Base-by-base conservation (phyloP, 2,113 vertebrate genomes). In the Calypte anna region DNA sequence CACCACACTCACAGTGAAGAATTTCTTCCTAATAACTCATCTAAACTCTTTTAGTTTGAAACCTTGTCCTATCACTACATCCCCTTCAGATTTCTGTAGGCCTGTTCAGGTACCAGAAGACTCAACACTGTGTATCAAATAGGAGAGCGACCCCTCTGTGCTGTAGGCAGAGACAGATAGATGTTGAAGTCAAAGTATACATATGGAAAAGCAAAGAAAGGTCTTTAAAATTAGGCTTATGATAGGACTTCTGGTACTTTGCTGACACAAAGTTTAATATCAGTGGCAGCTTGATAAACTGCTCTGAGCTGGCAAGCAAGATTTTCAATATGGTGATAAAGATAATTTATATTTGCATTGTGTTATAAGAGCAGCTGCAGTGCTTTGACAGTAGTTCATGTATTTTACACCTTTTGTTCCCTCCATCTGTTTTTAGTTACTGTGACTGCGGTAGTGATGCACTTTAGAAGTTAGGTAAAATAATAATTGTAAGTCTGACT, bases 101-200 rank as follows among this genome's bases (percentile, higher is more conserved):
- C 46, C 46, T 48, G 19, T 20, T 48, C 8, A 21, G 46, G 46
- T 48, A 48, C 19, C 10, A 10, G 46, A 48, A 48, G 46, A 20
- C 46, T 48, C 19, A 48, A 48, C 19, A 69, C 55, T 3, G 0
- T 38, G 10, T 21, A 38, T 59, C 4, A 10, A 48, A 20, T 40
- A 46, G 69, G 14, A 59, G 3, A 80, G 4, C 46, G 80, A 24
- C 16, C 6, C 6, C 5, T 40, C 5, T 82, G 30, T 78, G 36
- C 31, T 82, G 70, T 67, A 69, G 40, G 3, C 17, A 23, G 24
- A 67, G 57, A 25, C 24, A 18, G 28, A 12, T 3, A 48, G 28
- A 18, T 48, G 27, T 2, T 15, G 46, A 76, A 82, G 75, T 48
- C n/a, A 1, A 4, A 36, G 4, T 11, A 4, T 9, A 43, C 0